phyloP scores from a whole-genome alignment of 2,888 invertebrate species.

The Megaustenia siamemsis region DNA sequence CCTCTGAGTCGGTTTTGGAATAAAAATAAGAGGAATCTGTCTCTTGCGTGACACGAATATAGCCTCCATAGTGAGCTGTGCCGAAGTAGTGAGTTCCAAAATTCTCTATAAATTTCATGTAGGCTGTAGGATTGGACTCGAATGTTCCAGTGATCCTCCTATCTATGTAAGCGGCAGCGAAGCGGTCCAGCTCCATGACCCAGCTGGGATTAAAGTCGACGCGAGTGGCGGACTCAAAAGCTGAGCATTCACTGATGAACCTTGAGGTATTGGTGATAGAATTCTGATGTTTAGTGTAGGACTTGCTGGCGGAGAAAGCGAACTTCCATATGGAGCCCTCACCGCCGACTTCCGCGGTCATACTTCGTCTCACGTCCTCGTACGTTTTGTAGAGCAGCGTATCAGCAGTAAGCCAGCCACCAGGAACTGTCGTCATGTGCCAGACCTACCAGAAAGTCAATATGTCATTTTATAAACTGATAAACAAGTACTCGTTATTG shows the following conservation, averaged over 20 bases:
- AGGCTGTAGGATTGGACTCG: constrained; percentile 35
- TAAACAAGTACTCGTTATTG: too few species aligned
- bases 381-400: constrained; percentile 49
- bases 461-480: too few species aligned
- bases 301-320: constrained; percentile 55
- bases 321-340: constrained; percentile 41
- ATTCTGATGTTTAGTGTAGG: constrained; percentile 51
- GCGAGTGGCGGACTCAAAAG: constrained; percentile 43
- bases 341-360: constrained; percentile 40
- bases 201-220: constrained; percentile 43
- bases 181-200: constrained; percentile 24
- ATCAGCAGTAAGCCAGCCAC: constrained; percentile 50
- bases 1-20: constrained; percentile 26
- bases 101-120: constrained; percentile 45
- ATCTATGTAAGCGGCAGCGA: constrained; percentile 38
- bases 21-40: constrained; percentile 45
- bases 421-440: constrained; percentile 45
- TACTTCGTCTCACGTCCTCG: constrained; percentile 44
- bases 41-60: constrained; percentile 43
- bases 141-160: constrained; percentile 23
- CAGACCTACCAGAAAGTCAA: constrained; percentile 31
- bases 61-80: constrained; percentile 55
- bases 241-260: constrained; percentile 45
- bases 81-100: constrained; percentile 54
- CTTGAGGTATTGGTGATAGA: constrained; percentile 52